A percentile compares a stretch with the other conserved stretches of the same genome.
Evolutionary conservation across 1,140 invertebrate genomes (phyloP).

Genomic region (Nymphalis io): DNA sequence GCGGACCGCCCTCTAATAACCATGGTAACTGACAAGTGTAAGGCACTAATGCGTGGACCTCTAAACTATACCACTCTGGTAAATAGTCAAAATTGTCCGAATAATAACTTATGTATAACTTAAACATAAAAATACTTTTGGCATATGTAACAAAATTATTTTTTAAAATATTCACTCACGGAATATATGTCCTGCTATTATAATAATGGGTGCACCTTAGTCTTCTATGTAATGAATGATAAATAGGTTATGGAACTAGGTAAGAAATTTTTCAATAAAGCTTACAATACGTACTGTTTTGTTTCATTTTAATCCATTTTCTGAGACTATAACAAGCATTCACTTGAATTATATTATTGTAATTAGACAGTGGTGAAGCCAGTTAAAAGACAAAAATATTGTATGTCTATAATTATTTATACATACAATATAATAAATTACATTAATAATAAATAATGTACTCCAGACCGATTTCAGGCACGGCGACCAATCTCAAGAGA

Average conservation of each 20-base stretch:
- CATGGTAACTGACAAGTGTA: neutral
- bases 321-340: too few species aligned
- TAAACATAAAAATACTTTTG: conserved; percentile 4
- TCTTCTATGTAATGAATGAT: conserved; percentile 38
- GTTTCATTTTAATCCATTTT: conserved; percentile 17
- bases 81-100: conserved; percentile 15
- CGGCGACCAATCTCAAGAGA: too few species aligned
- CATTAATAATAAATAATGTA: too few species aligned
- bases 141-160: conserved; percentile 26
- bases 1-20: neutral
- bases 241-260: conserved; percentile 41
- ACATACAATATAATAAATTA: too few species aligned
- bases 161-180: conserved; percentile 19
- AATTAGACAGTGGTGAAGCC: too few species aligned
- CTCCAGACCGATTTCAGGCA: too few species aligned
- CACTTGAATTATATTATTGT: too few species aligned
- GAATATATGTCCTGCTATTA: conserved; percentile 24
- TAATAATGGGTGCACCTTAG: conserved; percentile 42
- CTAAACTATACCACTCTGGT: conserved; percentile 8
- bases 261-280: conserved; percentile 52
- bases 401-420: too few species aligned
- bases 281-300: conserved; percentile 33
- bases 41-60: neutral
- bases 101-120: conserved; percentile 7
- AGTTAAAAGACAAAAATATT: too few species aligned